A percentile compares a stretch with the other conserved stretches of the same genome.
Conservation (phyloP, 2,888 invertebrate species). For the Orthonevra nobilis region DNA sequence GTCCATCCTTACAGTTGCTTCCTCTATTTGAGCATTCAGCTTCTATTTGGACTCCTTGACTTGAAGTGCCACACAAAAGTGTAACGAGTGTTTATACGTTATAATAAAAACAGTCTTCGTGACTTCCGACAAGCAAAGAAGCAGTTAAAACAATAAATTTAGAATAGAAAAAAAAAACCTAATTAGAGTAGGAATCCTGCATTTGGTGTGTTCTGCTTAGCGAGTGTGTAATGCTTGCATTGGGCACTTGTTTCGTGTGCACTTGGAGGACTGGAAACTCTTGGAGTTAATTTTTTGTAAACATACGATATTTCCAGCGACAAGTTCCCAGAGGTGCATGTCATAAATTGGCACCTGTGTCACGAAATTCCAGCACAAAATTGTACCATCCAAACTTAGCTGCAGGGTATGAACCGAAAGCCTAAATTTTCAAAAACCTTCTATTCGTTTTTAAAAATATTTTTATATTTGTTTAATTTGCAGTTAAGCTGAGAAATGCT, state of each 20-base stretch:
- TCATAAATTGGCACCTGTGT: slow-evolving; percentile 68
- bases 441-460: slow-evolving; percentile 26
- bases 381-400: neutral
- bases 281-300: slow-evolving; percentile 62
- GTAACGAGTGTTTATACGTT: no score
- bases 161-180: slow-evolving; percentile 17
- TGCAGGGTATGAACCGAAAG: slow-evolving; percentile 8
- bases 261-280: slow-evolving; percentile 15
- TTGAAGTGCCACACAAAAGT: slow-evolving; percentile 16
- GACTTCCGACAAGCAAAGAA: slow-evolving; percentile 27
- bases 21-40: neutral
- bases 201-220: neutral
- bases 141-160: slow-evolving; percentile 22
- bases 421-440: slow-evolving; percentile 12
- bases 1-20: neutral
- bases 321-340: slow-evolving; percentile 47
- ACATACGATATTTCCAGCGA: slow-evolving; percentile 46
- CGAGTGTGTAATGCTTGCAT: slow-evolving; percentile 30
- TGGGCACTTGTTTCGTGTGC: slow-evolving; percentile 46
- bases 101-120: slow-evolving; percentile 37
- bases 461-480: slow-evolving; percentile 59
- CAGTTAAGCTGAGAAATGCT: slow-evolving; percentile 44
- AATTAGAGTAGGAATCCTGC: slow-evolving; percentile 31
- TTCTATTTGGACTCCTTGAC: slow-evolving; percentile 12
- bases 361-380: slow-evolving; percentile 62